phyloP scores from a whole-genome alignment of 1,140 invertebrate genomes.

The Neomicropteryx cornuta region DNA sequence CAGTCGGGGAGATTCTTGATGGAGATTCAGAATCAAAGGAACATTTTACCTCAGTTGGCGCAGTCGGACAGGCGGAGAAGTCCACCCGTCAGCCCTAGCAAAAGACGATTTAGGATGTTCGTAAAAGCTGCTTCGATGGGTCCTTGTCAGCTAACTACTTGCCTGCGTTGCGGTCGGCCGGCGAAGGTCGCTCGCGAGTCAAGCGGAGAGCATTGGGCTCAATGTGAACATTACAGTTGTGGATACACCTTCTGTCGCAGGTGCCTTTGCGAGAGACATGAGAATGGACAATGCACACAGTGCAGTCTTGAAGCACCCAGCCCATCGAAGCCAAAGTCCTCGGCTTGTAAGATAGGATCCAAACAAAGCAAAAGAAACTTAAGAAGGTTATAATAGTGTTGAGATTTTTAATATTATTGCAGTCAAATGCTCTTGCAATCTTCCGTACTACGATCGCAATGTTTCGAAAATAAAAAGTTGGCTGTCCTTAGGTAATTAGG shows the following conservation, averaged over 20 bases:
- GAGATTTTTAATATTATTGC: no score
- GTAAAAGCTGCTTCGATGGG: slow-evolving; percentile 31
- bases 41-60: slow-evolving; percentile 12
- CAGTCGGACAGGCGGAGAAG: slow-evolving; percentile 17
- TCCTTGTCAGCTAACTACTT: slow-evolving; percentile 24
- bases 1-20: slow-evolving; percentile 19
- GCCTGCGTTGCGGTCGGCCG: slow-evolving; percentile 27
- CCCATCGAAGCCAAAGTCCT: slow-evolving; percentile 34
- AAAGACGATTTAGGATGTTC: slow-evolving; percentile 33
- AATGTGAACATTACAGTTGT: slow-evolving; percentile 27
- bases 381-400: slow-evolving; percentile 17
- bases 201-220: slow-evolving; percentile 31
- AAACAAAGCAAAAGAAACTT: slow-evolving; percentile 34
- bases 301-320: slow-evolving; percentile 33
- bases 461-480: neutral
- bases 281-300: slow-evolving; percentile 25
- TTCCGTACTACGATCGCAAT: neutral
- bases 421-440: no score
- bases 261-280: slow-evolving; percentile 27
- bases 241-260: slow-evolving; percentile 28
- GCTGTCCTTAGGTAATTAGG: neutral
- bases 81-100: slow-evolving; percentile 35
- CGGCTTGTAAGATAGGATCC: slow-evolving; percentile 22
- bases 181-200: slow-evolving; percentile 28
- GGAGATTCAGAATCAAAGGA: slow-evolving; percentile 27